Evolutionary conservation across 2,888 invertebrate genomes (phyloP), one percentile per base, ranked within the genome.

Genomic region (Heliconius ismenius): DNA sequence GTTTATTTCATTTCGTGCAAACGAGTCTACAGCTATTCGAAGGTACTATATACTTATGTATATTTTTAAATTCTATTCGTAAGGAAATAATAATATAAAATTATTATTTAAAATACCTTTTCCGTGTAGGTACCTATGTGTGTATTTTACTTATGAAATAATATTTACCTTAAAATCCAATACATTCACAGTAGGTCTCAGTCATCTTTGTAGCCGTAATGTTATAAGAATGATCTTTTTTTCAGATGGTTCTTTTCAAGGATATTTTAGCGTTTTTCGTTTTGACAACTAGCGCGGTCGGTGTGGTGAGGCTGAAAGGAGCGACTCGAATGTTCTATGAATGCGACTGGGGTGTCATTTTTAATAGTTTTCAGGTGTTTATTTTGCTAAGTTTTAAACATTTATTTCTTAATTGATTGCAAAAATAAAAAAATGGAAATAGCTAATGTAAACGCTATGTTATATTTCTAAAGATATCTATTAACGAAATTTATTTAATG

Each of bases 161-260:
- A 32, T 32, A 32, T 49, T 49, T 18, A 21, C 21, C 1, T 49
- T 49, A 21, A 49, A 39, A 49, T 18, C 18, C 7, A 18, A 49
- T 49, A 49, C 21, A 21, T 49, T 49, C 18, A 18, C 7, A 49
- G 49, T 49, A 49, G 49, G 18, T 21, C 49, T 7, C 49, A 7
- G 49, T 49, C 49, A 7, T 21, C 49, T 49, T 7, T 49, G 21
- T 49, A 21, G 49, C 49, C 21, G n/a, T n/a, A 58, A n/a, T n/a
- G n/a, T n/a, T n/a, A n/a, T 58, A 58, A 58, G n/a, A 9, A n/a
- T 58, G 58, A 10, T 6, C 62, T 18, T 75, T 32, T 9, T 81
- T 83, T n/a, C 83, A 94, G 93, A 72, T 94, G 84, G 91, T 94
- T 76, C 77, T 93, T 36, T 92, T 93, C 83, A 93, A 93, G 84